phyloP scores from a whole-genome alignment of 2,113 vertebrate genomes.

The Labrus mixtus region DNA sequence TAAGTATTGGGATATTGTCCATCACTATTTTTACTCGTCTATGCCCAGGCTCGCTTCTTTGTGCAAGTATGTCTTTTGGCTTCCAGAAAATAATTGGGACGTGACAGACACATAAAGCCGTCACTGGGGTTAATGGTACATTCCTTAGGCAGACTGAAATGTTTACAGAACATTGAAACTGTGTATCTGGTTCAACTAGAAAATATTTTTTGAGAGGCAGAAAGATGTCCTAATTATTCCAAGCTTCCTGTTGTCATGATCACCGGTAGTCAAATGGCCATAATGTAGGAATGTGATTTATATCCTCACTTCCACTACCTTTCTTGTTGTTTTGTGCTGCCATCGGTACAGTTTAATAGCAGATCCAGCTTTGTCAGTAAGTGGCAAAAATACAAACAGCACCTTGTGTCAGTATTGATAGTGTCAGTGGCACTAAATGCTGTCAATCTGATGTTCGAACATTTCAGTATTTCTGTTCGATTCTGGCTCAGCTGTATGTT shows the following conservation, averaged over 20 bases:
- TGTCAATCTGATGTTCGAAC: neutral
- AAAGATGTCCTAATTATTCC: slow-evolving; percentile 1
- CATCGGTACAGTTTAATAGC: slow-evolving; percentile 21
- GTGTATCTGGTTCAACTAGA: neutral
- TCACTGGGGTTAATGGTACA: neutral
- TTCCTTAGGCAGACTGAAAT: slow-evolving; percentile 8
- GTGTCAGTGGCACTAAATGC: neutral
- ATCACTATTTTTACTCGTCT: too few relatives aligned
- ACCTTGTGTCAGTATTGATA: slow-evolving; percentile 5
- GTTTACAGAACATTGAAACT: neutral
- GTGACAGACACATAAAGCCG: neutral
- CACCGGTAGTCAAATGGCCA: neutral
- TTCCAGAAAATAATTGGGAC: neutral
- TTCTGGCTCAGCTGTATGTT: neutral
- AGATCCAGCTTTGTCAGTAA: slow-evolving; percentile 35
- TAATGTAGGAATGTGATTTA: neutral
- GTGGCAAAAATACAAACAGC: slow-evolving; percentile 25
- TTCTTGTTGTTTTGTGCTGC: slow-evolving; percentile 5
- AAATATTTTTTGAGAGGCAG: neutral
- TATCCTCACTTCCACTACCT: slow-evolving; percentile 2
- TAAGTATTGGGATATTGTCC: too few relatives aligned
- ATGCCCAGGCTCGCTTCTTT: too few relatives aligned
- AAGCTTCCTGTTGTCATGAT: neutral
- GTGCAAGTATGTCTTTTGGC: neutral
- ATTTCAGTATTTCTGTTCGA: neutral